Evolutionary conservation across 2,113 vertebrate species (phyloP).

Genomic region (Guaruba guarouba): DNA sequence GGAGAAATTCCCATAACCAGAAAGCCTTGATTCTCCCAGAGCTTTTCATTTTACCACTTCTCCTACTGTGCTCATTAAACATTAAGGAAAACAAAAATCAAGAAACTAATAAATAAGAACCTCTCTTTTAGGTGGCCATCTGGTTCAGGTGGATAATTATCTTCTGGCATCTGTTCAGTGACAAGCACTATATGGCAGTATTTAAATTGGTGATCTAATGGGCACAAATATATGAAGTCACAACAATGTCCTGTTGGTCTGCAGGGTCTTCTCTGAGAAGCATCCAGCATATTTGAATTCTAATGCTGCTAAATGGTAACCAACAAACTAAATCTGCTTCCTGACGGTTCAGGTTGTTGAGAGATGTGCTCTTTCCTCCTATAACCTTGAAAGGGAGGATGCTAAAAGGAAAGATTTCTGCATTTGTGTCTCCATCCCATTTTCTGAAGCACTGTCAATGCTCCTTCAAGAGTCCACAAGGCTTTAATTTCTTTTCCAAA

Average conservation of each 20-base stretch:
- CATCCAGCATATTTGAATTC: background rate
- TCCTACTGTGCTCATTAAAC: constrained; percentile 6
- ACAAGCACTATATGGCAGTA: background rate
- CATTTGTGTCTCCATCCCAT: background rate
- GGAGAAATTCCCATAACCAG: background rate
- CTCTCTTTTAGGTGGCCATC: background rate
- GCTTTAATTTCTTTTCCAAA: background rate
- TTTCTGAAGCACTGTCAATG: background rate
- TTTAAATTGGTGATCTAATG: background rate
- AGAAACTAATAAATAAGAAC: background rate
- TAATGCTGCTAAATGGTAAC: background rate
- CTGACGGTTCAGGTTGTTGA: background rate
- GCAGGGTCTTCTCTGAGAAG: background rate
- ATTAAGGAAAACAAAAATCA: background rate
- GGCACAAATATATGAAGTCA: background rate
- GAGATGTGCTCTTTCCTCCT: background rate
- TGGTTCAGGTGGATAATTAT: constrained; percentile 51
- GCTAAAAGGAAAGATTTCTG: background rate
- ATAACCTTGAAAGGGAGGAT: background rate
- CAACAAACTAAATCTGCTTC: background rate
- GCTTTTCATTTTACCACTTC: background rate
- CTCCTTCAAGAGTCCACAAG: background rate
- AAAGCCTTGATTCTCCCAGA: background rate
- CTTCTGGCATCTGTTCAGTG: constrained; percentile 7
- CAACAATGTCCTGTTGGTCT: background rate